Base-by-base conservation (phyloP, 2,113 vertebrate genomes). In the Herpailurus yagouaroundi region DNA sequence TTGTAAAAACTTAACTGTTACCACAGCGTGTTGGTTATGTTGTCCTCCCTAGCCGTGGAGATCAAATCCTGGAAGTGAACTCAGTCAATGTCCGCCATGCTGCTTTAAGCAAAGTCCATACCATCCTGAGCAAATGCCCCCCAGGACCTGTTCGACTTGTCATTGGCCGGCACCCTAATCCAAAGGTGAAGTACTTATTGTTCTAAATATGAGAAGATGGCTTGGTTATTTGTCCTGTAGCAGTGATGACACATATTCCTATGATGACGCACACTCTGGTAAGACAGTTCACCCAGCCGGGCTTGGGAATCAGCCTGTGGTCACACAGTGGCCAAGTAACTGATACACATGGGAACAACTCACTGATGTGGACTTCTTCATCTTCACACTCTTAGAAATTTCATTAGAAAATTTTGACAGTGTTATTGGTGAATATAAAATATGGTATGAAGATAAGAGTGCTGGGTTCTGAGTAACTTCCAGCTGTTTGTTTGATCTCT, bases 21-120 rank as follows among this genome's bases (percentile, higher is more conserved):
- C 48, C 3, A 25, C 57, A 45, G n/a, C 76, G 12, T 81, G 48
- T 41, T 93, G 76, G 7, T 89, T 98, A 0, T 97, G 7, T 98
- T 76, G 90, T 27, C 97, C 74, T 97, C 64, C 82, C 41, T 87
- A 99, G 99, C 93, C 99, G 99, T 0, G 99, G 99, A 41, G 99
- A 99, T 98, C 99, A 99, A 97, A 99, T 99, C 73, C 98, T 99
- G 88, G 99, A 99, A 98, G 99, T 99, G 90, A 99, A 99, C 97
- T 99, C 99, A 0, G 99, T 99, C 87, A 99, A 99, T 23, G 99
- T 99, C 64, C 99, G 99, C 11, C 99, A 99, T 0, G 99, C 99
- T 0, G 99, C 99, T 0, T 97, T 99, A 87, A 99, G 99, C 4
- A 99, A 99, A 98, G 99, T 99, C 23, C 99, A 99, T 0, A 99